These are phyloP conservation scores for Plebejus anna DNA, from an alignment of 2,888 invertebrate genomes.

Conservation along the genomic window DNA sequence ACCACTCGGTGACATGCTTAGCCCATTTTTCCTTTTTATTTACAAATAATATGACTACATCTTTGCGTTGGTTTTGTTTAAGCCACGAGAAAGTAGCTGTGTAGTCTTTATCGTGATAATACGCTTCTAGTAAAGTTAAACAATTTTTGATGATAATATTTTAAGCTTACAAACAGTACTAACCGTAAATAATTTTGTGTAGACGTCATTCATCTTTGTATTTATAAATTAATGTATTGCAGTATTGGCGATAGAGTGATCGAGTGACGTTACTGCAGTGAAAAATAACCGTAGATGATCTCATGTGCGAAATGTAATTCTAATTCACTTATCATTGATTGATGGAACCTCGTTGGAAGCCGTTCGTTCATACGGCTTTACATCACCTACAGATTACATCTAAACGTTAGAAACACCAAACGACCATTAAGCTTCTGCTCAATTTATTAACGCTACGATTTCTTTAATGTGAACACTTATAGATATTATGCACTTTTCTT, in stretches of 20 bases:
- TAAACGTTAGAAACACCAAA: conserved; percentile 12
- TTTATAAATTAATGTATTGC: background rate
- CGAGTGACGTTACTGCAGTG: background rate
- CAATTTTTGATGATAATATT: no score
- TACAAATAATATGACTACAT: no score
- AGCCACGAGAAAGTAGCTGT: no score
- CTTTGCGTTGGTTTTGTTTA: no score
- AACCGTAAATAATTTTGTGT: background rate
- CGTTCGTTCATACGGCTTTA: conserved; percentile 30
- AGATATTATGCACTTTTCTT: no score
- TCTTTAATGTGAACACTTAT: no score
- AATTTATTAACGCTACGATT: background rate
- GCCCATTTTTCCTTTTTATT: no score
- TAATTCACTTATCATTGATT: conserved; percentile 34
- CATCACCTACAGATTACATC: conserved; percentile 28
- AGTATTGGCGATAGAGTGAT: background rate
- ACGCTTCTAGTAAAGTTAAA: no score
- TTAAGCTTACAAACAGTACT: no score
- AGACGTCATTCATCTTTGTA: background rate
- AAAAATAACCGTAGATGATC: conserved; percentile 22
- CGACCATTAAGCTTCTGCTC: background rate
- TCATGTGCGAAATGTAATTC: conserved; percentile 33
- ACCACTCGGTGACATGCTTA: no score
- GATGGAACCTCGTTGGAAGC: conserved; percentile 32
- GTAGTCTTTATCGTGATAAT: no score